phyloP scores from a whole-genome alignment of 2,888 invertebrate genomes.

The Megamerina dolium region DNA sequence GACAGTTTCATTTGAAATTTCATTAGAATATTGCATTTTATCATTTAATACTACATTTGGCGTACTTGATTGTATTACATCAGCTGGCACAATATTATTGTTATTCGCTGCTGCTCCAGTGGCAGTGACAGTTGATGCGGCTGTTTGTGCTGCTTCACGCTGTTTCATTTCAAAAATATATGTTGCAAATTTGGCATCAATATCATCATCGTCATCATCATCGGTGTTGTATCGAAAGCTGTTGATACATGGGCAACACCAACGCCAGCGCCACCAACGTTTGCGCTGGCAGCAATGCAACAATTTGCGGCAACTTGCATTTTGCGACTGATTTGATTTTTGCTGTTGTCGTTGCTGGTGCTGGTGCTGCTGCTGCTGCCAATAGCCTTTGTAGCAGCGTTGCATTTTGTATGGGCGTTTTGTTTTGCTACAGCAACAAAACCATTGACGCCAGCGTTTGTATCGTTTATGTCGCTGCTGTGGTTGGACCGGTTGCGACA shows the following conservation, averaged over 20 bases:
- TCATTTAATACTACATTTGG: background rate
- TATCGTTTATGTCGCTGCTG: slow-evolving; percentile 16
- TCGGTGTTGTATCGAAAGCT: slow-evolving; percentile 31
- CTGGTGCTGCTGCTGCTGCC: slow-evolving; percentile 12
- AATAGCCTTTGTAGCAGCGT: slow-evolving; percentile 12
- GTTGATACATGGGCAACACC: slow-evolving; percentile 17
- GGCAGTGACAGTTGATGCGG: slow-evolving; percentile 4
- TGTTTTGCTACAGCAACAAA: background rate
- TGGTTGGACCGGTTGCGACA: slow-evolving; percentile 20
- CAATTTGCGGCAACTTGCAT: slow-evolving; percentile 12
- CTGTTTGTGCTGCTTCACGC: slow-evolving; percentile 22
- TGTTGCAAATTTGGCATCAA: slow-evolving; percentile 43
- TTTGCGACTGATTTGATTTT: background rate
- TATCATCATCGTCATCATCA: slow-evolving; percentile 40
- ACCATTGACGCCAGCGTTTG: slow-evolving; percentile 2
- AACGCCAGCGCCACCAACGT: slow-evolving; percentile 21
- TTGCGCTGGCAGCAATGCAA: slow-evolving; percentile 5
- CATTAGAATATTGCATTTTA: no score
- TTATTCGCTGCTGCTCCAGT: background rate
- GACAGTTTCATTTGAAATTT: slow-evolving; percentile 4
- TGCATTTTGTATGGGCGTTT: slow-evolving; percentile 10
- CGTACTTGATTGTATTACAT: slow-evolving; percentile 9
- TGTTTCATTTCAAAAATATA: slow-evolving; percentile 39
- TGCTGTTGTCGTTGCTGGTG: slow-evolving; percentile 2
- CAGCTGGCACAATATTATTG: no score